These are phyloP conservation scores for Drosophila lowei DNA, from an alignment of 1,140 invertebrate species.

Conservation along the genomic window DNA sequence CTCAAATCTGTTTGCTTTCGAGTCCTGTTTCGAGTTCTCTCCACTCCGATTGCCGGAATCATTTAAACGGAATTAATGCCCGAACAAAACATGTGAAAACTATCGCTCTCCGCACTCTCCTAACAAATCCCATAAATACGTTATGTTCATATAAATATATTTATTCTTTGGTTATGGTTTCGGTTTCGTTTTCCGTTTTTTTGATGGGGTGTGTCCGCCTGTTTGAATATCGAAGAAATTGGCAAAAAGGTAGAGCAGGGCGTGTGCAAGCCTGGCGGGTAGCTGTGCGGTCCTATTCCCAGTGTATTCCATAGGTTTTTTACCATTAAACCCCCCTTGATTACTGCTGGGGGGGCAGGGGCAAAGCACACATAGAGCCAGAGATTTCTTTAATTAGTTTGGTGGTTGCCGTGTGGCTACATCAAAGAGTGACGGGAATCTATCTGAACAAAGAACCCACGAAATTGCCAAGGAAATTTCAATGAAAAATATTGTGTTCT, in stretches of 20 bases:
- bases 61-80: constrained; percentile 79
- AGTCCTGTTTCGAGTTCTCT: no score
- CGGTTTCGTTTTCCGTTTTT: constrained; percentile 8
- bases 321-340: not conserved
- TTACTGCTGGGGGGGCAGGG: not conserved
- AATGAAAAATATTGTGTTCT: no score
- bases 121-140: constrained; percentile 17
- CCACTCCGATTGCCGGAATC: constrained; percentile 47
- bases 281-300: constrained; percentile 11
- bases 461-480: no score
- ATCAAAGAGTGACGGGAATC: not conserved
- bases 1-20: constrained; percentile 50
- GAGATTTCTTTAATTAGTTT: constrained; percentile 33
- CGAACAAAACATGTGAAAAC: constrained; percentile 80
- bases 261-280: constrained; percentile 61
- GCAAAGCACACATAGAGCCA: not conserved
- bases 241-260: constrained; percentile 71
- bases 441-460: not conserved
- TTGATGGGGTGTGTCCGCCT: constrained; percentile 15
- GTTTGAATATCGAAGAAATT: constrained; percentile 43
- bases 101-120: constrained; percentile 41
- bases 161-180: not conserved
- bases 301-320: no score
- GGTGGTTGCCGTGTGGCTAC: constrained; percentile 10
- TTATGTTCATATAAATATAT: constrained; percentile 11